These are phyloP conservation scores for Mola mola DNA, from an alignment of 2,113 vertebrate genomes.

Conservation along the genomic window DNA sequence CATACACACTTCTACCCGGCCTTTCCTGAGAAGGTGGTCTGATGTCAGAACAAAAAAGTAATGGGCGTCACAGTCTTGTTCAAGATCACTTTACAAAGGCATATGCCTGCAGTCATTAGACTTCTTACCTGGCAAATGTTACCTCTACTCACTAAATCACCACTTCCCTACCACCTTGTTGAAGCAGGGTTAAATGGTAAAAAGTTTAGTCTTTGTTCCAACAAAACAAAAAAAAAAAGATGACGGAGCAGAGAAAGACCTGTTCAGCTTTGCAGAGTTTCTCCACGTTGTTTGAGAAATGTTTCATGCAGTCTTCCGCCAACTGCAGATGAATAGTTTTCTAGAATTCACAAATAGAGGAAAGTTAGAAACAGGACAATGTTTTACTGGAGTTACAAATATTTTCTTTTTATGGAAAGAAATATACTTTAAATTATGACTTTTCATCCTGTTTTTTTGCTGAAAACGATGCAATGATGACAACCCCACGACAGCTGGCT, in stretches of 20 bases:
- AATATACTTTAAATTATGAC: no score
- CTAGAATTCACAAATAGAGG: conserved; percentile 76
- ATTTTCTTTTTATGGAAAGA: background rate
- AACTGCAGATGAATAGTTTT: conserved; percentile 93
- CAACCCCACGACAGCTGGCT: background rate
- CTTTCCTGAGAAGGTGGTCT: no score
- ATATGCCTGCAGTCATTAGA: background rate
- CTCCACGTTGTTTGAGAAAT: conserved; percentile 88
- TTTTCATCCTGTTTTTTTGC: background rate
- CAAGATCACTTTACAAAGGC: background rate
- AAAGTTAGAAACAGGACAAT: background rate
- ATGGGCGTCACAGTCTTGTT: no score
- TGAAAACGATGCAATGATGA: background rate
- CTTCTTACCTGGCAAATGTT: background rate
- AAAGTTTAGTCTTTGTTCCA: background rate
- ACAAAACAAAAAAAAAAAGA: background rate
- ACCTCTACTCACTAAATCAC: background rate
- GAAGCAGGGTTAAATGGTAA: background rate
- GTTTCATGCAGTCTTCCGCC: conserved; percentile 95
- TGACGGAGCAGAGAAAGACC: conserved; percentile 72
- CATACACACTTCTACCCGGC: no score
- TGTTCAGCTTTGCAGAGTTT: conserved; percentile 97
- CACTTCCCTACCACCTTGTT: background rate
- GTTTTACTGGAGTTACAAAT: background rate
- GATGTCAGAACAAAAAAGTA: no score